A percentile compares a stretch with the other conserved stretches of the same genome.
Conservation (phyloP, 2,113 vertebrate species). For the Sminthopsis crassicaudata region DNA sequence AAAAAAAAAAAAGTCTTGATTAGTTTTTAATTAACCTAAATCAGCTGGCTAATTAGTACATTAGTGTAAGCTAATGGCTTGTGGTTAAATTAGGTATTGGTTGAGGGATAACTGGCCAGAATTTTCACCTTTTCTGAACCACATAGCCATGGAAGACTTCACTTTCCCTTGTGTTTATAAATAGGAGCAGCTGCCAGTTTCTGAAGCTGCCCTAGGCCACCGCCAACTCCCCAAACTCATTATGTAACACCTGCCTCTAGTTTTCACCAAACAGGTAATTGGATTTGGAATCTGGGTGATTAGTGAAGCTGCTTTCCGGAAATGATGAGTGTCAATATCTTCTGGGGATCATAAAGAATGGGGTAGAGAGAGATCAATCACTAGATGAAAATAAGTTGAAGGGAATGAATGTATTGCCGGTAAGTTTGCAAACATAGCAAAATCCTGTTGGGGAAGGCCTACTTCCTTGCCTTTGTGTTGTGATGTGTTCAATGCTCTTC, state of each 20-base stretch:
- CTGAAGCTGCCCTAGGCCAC: slow-evolving; percentile 23
- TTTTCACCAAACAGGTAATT: slow-evolving; percentile 63
- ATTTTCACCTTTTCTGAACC: slow-evolving; percentile 47
- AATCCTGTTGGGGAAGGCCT: not conserved
- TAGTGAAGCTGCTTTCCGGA: not conserved
- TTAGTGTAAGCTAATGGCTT: slow-evolving; percentile 25
- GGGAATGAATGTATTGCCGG: slow-evolving; percentile 39
- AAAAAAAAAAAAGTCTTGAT: slow-evolving; percentile 34
- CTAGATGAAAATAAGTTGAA: not conserved
- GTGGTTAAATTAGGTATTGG: slow-evolving; percentile 46
- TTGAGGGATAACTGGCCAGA: slow-evolving; percentile 48
- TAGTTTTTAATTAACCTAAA: slow-evolving; percentile 71
- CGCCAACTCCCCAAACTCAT: slow-evolving; percentile 47
- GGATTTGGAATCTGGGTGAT: slow-evolving; percentile 41
- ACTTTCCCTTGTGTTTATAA: slow-evolving; percentile 60
- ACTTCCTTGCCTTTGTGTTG: not conserved
- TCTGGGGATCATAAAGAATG: not conserved
- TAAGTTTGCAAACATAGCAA: slow-evolving; percentile 30
- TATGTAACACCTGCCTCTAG: slow-evolving; percentile 62
- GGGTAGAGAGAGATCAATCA: not conserved
- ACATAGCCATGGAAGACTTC: slow-evolving; percentile 42
- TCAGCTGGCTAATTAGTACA: slow-evolving; percentile 58
- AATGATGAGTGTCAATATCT: not conserved
- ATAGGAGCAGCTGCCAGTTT: slow-evolving; percentile 50
- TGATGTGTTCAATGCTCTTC: not conserved